A percentile compares a stretch with the other conserved stretches of the same genome.
phyloP scores from a whole-genome alignment of 2,797 vertebrate species.

The Neopelma chrysocephalum region DNA sequence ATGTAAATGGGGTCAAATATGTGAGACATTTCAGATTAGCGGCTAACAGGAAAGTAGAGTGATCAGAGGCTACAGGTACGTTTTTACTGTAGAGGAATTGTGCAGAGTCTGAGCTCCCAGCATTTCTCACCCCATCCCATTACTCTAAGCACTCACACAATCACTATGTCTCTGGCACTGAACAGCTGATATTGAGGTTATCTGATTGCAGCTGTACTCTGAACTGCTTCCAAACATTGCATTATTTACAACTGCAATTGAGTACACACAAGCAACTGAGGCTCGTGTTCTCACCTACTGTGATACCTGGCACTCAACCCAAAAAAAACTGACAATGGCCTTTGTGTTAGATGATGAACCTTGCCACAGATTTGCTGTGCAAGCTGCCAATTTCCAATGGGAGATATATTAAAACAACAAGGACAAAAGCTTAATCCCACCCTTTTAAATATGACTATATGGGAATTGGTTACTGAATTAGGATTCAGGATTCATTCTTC shows the following conservation, averaged over 20 bases:
- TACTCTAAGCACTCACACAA: background rate
- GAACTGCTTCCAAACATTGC: background rate
- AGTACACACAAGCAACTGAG: background rate
- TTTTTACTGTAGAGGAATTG: background rate
- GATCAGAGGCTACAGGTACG: fast-evolving
- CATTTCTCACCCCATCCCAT: background rate
- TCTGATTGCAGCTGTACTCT: background rate
- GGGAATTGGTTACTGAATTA: background rate
- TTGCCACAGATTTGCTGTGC: background rate
- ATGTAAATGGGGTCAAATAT: conserved; percentile 15
- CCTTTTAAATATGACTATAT: background rate
- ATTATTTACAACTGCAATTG: conserved; percentile 39
- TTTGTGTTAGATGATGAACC: background rate
- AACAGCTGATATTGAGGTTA: background rate
- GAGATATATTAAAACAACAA: background rate
- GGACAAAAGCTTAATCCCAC: background rate
- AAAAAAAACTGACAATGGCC: background rate
- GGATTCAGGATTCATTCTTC: background rate
- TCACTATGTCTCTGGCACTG: background rate
- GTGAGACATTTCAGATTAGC: background rate
- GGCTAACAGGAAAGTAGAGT: background rate
- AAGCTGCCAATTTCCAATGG: background rate
- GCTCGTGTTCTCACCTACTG: background rate
- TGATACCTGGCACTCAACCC: background rate
- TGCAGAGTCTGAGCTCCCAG: background rate